Evolutionary conservation across 2,888 invertebrate species (phyloP).

Genomic region (Tuta absoluta): DNA sequence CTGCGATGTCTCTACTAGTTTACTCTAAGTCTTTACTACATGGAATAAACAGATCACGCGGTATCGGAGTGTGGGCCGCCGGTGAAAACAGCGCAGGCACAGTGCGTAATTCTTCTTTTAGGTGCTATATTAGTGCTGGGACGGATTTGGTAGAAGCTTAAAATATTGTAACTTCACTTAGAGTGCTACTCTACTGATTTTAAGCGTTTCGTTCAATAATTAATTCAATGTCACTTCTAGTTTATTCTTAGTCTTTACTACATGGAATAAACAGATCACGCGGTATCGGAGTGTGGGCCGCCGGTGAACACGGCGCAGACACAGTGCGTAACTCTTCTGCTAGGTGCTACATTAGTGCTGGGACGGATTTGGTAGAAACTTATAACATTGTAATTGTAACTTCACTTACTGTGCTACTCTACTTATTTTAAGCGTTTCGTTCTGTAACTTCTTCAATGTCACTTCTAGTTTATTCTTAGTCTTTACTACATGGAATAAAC

Average conservation of each 20-base stretch:
- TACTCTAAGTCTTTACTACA: not conserved
- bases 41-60: conserved; percentile 73
- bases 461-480: not conserved
- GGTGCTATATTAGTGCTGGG: conserved; percentile 53
- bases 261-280: conserved; percentile 72
- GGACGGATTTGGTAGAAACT: conserved; percentile 40
- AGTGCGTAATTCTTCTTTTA: conserved; percentile 67
- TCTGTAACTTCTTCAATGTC: too few species aligned
- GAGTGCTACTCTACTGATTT: too few species aligned
- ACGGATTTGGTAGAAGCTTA: conserved; percentile 37
- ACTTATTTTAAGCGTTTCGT: too few species aligned
- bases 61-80: conserved; percentile 75
- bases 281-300: conserved; percentile 75
- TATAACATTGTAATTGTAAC: too few species aligned
- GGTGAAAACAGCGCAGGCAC: conserved; percentile 66
- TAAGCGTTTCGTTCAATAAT: too few species aligned
- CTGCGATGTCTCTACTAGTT: not conserved
- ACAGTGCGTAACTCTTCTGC: conserved; percentile 69
- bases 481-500: conserved; percentile 55
- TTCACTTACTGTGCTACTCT: too few species aligned
- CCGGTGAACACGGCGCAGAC: conserved; percentile 65
- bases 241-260: not conserved
- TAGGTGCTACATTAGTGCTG: conserved; percentile 52
- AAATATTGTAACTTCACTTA: too few species aligned
- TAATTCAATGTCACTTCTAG: not conserved